Percentiles rank a stretch among this genome's conserved stretches.
These are phyloP conservation scores for Setophaga coronata DNA, from an alignment of 2,113 vertebrate genomes.

Conservation along the genomic window DNA sequence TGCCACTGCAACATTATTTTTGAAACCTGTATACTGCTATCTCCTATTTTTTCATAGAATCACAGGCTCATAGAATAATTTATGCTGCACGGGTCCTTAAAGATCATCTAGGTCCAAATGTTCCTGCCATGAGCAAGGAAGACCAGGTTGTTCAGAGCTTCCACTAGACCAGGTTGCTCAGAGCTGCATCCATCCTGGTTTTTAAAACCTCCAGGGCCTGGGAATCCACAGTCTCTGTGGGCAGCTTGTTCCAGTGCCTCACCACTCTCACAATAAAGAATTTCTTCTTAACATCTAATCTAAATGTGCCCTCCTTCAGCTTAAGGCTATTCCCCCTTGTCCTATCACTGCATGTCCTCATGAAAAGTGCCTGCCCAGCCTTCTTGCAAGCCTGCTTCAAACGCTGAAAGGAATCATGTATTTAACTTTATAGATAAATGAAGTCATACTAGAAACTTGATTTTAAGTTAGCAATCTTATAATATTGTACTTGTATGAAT, in stretches of 20 bases:
- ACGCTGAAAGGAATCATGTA: neutral
- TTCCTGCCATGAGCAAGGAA: neutral
- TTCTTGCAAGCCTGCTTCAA: neutral
- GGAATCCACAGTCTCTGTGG: neutral
- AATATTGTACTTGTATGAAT: neutral
- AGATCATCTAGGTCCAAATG: neutral
- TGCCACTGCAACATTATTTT: neutral
- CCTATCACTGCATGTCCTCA: neutral
- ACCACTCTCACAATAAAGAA: neutral
- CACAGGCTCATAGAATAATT: fast-evolving
- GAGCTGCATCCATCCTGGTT: neutral
- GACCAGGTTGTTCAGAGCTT: neutral
- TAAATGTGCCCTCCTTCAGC: neutral
- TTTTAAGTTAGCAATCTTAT: neutral
- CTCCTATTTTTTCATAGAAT: neutral
- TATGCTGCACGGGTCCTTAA: neutral
- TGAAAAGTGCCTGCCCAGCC: neutral
- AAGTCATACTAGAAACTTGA: neutral
- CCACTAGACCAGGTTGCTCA: neutral
- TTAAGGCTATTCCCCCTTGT: neutral
- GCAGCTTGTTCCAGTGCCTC: neutral
- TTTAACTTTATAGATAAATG: neutral
- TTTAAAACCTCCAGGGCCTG: neutral
- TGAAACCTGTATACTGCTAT: neutral
- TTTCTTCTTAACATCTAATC: neutral